phyloP scores from a whole-genome alignment of 2,113 vertebrate species.

The Colossoma macropomum region DNA sequence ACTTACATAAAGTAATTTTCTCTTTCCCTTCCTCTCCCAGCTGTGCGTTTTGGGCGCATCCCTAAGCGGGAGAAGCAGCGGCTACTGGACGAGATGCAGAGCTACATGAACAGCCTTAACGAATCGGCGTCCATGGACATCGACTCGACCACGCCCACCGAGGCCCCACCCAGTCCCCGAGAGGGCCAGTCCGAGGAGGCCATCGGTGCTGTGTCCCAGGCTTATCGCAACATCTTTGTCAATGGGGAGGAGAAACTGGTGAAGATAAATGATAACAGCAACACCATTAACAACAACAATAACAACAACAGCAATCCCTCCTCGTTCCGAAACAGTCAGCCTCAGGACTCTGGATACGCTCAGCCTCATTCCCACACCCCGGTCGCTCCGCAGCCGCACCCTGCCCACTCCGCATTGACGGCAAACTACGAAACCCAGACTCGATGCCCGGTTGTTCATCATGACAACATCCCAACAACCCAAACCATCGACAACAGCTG shows the following conservation, averaged over 20 bases:
- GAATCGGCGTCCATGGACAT: conserved; percentile 75
- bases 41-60: conserved; percentile 83
- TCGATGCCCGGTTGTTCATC: conserved; percentile 58
- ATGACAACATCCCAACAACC: conserved; percentile 64
- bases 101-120: conserved; percentile 80
- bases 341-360: conserved; percentile 51
- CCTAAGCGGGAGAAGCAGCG: conserved; percentile 83
- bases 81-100: conserved; percentile 82
- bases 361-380: conserved; percentile 49
- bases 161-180: conserved; percentile 65
- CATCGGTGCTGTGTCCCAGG: conserved; percentile 59
- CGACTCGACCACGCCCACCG: conserved; percentile 62
- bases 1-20: not conserved
- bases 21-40: conserved; percentile 55
- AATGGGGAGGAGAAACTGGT: conserved; percentile 65
- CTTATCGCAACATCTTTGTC: conserved; percentile 66
- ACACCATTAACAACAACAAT: conserved; percentile 29
- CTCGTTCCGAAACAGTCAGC: conserved; percentile 48
- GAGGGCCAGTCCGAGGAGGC: conserved; percentile 64
- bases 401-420: conserved; percentile 31
- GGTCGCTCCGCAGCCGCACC: conserved; percentile 53
- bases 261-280: conserved; percentile 61
- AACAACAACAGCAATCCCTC: conserved; percentile 46
- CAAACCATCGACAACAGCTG: conserved; percentile 67
- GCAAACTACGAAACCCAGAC: not conserved